phyloP scores from a whole-genome alignment of 2,888 invertebrate species.

The Conistra vaccinii region DNA sequence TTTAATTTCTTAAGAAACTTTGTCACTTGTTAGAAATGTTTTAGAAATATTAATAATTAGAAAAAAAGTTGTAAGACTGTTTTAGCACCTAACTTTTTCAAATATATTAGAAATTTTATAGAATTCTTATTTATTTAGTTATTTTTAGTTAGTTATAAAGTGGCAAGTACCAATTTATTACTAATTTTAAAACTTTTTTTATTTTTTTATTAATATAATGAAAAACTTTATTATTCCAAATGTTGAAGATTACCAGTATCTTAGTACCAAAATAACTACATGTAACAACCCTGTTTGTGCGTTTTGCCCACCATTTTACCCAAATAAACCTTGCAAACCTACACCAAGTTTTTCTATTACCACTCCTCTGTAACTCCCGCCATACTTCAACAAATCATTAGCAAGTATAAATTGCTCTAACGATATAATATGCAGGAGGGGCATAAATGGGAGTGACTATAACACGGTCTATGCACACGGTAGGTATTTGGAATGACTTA shows the following conservation, averaged over 20 bases:
- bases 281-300: too few relatives aligned
- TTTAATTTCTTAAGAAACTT: neutral
- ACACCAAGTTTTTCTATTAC: slow-evolving; percentile 7
- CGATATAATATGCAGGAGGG: slow-evolving; percentile 78
- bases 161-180: neutral
- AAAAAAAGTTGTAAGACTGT: neutral
- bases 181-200: neutral
- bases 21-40: neutral
- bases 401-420: slow-evolving; percentile 72
- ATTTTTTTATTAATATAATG: neutral
- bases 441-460: slow-evolving; percentile 83
- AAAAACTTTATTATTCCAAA: neutral
- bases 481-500: slow-evolving; percentile 64
- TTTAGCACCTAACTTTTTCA: neutral
- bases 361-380: slow-evolving; percentile 26
- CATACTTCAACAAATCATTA: slow-evolving; percentile 64
- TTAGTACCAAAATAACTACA: neutral
- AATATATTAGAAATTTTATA: neutral
- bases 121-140: neutral
- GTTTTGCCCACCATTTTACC: neutral
- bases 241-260: neutral
- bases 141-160: neutral
- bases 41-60: neutral
- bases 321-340: slow-evolving; percentile 5
- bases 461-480: slow-evolving; percentile 78